Evolutionary conservation across 2,888 invertebrate species (phyloP), one percentile per base, ranked within the genome.

Genomic region (Drosophila nigricruria): DNA sequence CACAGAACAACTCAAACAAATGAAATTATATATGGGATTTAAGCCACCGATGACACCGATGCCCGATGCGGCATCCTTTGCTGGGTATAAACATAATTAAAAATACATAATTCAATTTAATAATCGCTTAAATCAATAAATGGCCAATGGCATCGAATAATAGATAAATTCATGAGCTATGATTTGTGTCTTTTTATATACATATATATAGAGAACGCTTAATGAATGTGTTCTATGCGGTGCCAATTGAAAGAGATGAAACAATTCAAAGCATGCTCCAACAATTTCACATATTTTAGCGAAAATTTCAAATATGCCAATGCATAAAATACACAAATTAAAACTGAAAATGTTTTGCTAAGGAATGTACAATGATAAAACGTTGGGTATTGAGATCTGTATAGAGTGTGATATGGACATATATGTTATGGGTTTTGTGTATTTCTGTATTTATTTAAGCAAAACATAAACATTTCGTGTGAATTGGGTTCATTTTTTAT

Each of bases 191-290:
- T 50, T 50, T 1, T 10, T 32, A 49, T 27, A 27, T 27, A 25
- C 16, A 38, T n/a, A n/a, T n/a, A 38, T 38, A 38, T 32, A 45
- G 18, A 32, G 49, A 49, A 49, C 18, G 25, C 2, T 1, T 34
- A 58, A 58, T 68, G 27, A 42, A 50, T 38, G 40, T 69, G 40
- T 69, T 69, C 6, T 5, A 57, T 71, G 66, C 53, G 53, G 87
- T 86, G 83, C 81, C 82, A 85, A 88, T 88, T 23, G 45, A 77
- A 79, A 65, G 58, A 71, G 71, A 77, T 56, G 45, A 38, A 74
- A 69, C 45, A 74, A 62, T 81, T 70, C 38, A 82, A 85, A 68
- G 60, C 81, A 81, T 82, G 82, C 82, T 59, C 56, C 40, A 81
- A 83, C 56, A 82, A 63, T 73, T 68, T 67, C 32, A 54, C 40